Evolutionary conservation across 1,140 invertebrate species (phyloP), one percentile per base, ranked within the genome.

Genomic region (Cyclargus thomasi): DNA sequence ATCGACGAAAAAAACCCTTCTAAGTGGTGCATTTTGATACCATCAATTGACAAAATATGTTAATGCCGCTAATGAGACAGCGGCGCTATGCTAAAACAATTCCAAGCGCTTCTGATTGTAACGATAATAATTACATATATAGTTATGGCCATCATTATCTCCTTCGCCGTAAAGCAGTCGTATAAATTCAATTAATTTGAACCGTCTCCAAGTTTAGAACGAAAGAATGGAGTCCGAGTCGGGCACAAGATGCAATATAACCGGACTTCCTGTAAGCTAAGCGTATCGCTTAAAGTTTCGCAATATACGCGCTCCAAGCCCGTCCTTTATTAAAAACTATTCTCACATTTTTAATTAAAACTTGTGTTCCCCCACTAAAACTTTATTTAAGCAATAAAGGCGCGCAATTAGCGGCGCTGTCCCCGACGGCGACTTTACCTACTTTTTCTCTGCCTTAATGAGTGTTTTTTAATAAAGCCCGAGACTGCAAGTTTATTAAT

Each of bases 291-390:
- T 85, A 87, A 90, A 90, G 86, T 90, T 90, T 90, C 78, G 88
- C 86, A 90, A 90, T 90, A 90, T 90, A 86, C 86, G 86, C 86
- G 81, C 83, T 80, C 81, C 79, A 74, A 86, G 85, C 80, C 83
- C 77, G 85, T 88, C 86, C 85, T 88, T 90, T 88, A 90, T 90
- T 90, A 90, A 90, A 90, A 90, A 90, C 88, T 90, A 90, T 90
- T 90, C 88, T 90, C 86, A 90, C 88, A 89, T 90, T 90, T 90
- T 90, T 90, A 90, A 90, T 90, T 90, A 90, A 90, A 90, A 90
- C 88, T 90, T 90, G 86, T 90, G 88, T 90, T 87, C 84, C 81
- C 82, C 80, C 83, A 89, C 88, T 90, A 90, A 90, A 90, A 90
- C 88, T 90, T 90, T 90, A 90, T 90, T 90, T 90, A 88, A 90